Conservation (phyloP, 1,140 invertebrate species). For the Carposina sasakii region DNA sequence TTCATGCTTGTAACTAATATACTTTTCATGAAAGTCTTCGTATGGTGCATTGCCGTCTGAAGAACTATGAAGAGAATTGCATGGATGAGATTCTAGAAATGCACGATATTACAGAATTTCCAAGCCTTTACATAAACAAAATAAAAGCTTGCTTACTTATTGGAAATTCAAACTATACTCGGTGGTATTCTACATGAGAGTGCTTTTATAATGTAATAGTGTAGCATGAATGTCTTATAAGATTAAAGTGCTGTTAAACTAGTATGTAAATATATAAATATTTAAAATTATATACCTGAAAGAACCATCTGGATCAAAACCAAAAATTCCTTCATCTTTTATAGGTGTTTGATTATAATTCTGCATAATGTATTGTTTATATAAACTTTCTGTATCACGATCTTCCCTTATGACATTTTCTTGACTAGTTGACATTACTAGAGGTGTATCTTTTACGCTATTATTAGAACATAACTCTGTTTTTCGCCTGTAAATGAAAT, state of each 20-base stretch:
- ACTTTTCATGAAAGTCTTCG: conserved; percentile 86
- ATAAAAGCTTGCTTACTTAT: no score
- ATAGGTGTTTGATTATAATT: conserved; percentile 75
- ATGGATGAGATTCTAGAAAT: conserved; percentile 53
- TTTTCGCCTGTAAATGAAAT: conserved; percentile 64
- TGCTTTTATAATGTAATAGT: no score
- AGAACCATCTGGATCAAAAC: conserved; percentile 66
- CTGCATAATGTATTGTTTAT: conserved; percentile 53
- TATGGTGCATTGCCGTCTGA: conserved; percentile 70
- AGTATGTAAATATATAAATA: conserved; percentile 31
- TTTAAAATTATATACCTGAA: conserved; percentile 51
- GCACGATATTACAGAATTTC: conserved; percentile 35
- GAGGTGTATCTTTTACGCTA: conserved; percentile 63
- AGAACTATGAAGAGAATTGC: conserved; percentile 68
- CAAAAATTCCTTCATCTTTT: conserved; percentile 74
- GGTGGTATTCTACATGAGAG: no score
- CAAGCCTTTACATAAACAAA: no score
- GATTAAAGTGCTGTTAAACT: conserved; percentile 12
- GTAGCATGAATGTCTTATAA: no score
- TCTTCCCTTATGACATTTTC: conserved; percentile 72
- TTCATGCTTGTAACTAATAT: conserved; percentile 79
- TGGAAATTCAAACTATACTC: no score
- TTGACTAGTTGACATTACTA: conserved; percentile 73
- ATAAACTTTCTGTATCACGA: conserved; percentile 51
- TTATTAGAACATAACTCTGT: conserved; percentile 59